phyloP scores from a whole-genome alignment of 2,113 vertebrate species.

The Scomber colias region DNA sequence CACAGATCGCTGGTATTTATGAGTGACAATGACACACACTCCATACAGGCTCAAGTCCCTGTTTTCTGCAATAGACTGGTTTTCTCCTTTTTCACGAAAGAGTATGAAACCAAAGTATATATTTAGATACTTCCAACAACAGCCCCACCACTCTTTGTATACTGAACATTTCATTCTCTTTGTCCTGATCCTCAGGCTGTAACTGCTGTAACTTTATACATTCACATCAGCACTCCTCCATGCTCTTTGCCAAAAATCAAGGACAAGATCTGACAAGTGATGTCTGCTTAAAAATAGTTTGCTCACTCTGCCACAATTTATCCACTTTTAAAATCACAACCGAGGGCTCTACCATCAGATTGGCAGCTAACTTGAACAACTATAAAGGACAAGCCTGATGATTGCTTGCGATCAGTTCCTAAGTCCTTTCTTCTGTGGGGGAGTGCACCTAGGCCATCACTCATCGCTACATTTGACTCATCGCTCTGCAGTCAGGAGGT shows the following conservation, averaged over 20 bases:
- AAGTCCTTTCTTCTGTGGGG: constrained; percentile 12
- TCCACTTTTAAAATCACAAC: neutral
- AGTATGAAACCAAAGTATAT: constrained; percentile 56
- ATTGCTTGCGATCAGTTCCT: constrained; percentile 23
- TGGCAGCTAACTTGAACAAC: neutral
- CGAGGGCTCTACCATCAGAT: constrained; percentile 9
- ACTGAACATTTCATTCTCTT: constrained; percentile 31
- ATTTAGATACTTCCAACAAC: constrained; percentile 66
- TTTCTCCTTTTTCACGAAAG: constrained; percentile 34
- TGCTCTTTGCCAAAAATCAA: constrained; percentile 19
- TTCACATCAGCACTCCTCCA: neutral
- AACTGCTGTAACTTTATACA: constrained; percentile 3
- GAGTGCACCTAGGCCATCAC: neutral
- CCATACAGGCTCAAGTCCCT: constrained; percentile 41
- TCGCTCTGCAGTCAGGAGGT: constrained; percentile 75
- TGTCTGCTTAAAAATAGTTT: constrained; percentile 35
- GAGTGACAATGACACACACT: constrained; percentile 64
- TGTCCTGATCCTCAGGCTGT: neutral
- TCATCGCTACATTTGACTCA: constrained; percentile 51
- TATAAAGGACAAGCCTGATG: constrained; percentile 1
- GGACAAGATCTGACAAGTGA: constrained; percentile 21
- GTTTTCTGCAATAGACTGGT: constrained; percentile 36
- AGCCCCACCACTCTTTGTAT: constrained; percentile 37
- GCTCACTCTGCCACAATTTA: neutral
- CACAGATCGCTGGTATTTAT: constrained; percentile 49